Evolutionary conservation across 2,888 invertebrate species (phyloP).

Genomic region (Stegophylla sp.): DNA sequence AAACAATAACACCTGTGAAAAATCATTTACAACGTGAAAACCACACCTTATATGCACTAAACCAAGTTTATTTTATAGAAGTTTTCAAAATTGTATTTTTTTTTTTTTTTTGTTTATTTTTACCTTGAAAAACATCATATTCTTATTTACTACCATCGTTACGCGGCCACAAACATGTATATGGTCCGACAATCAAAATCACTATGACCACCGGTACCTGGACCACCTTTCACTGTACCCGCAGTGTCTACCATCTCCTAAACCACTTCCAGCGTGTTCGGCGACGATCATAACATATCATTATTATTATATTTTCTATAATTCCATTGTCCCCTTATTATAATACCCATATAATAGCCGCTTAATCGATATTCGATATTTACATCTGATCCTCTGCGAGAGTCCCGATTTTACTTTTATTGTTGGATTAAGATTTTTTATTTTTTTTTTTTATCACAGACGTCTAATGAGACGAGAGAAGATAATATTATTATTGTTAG

Average conservation of each 20-base stretch:
- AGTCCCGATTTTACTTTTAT: conserved; percentile 54
- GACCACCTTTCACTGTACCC: conserved; percentile 41
- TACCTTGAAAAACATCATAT: conserved; percentile 35
- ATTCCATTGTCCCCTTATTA: conserved; percentile 12
- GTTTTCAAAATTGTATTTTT: too few relatives aligned
- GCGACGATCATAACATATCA: neutral
- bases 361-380: conserved; percentile 36
- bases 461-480: neutral
- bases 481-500: neutral
- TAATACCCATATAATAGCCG: neutral
- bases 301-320: conserved; percentile 29
- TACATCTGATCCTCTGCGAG: conserved; percentile 19
- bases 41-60: neutral
- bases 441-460: neutral
- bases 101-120: neutral
- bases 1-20: conserved; percentile 39
- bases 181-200: conserved; percentile 44
- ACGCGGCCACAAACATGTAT: neutral
- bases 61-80: too few relatives aligned
- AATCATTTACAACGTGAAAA: neutral
- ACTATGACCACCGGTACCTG: conserved; percentile 25
- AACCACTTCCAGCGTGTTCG: conserved; percentile 21
- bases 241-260: conserved; percentile 40
- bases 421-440: conserved; percentile 29
- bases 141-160: neutral